phyloP scores from a whole-genome alignment of 2,888 invertebrate species.

The Parnassius orleans region DNA sequence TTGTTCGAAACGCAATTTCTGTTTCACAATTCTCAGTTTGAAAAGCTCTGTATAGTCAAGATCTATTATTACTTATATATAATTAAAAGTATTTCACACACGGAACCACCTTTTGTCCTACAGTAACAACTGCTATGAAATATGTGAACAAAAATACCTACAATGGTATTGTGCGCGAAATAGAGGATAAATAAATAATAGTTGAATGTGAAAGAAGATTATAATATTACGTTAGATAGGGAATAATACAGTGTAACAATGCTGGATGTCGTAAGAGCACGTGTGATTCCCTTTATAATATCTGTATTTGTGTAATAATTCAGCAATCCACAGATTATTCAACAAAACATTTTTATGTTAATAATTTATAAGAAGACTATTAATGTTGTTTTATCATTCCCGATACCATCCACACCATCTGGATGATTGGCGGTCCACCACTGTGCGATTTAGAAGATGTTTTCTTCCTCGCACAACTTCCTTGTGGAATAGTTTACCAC shows the following conservation, averaged over 20 bases:
- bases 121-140: slow-evolving; percentile 56
- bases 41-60: slow-evolving; percentile 46
- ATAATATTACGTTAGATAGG: slow-evolving; percentile 53
- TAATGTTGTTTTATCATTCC: too few relatives aligned
- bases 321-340: neutral
- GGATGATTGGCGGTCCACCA: too few relatives aligned
- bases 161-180: slow-evolving; percentile 64
- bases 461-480: too few relatives aligned
- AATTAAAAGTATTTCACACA: slow-evolving; percentile 61
- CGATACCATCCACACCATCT: too few relatives aligned
- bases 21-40: neutral
- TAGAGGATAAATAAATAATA: slow-evolving; percentile 52
- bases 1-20: neutral
- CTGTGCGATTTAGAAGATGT: too few relatives aligned
- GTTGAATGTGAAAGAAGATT: slow-evolving; percentile 60
- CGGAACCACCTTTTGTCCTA: slow-evolving; percentile 55
- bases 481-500: too few relatives aligned
- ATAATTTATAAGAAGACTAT: too few relatives aligned
- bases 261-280: neutral
- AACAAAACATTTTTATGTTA: neutral
- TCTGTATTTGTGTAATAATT: neutral
- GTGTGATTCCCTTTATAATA: neutral
- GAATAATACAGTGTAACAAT: neutral
- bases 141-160: slow-evolving; percentile 69
- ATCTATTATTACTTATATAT: slow-evolving; percentile 40